Evolutionary conservation across 2,797 vertebrate genomes (phyloP).

Genomic region (Amblyopsis hoosieri): DNA sequence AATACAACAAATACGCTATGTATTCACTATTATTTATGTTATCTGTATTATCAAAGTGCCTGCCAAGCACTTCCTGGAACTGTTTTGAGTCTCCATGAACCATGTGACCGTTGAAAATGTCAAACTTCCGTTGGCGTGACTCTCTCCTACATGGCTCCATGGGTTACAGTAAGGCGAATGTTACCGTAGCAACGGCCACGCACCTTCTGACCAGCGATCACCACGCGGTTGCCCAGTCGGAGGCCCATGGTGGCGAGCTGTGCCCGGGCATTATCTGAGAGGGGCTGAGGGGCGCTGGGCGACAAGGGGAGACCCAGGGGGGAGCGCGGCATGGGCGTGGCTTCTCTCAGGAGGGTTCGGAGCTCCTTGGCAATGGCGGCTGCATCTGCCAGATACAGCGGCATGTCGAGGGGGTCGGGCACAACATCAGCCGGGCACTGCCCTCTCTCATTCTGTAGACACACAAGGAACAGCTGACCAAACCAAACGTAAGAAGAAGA

Average conservation of each 20-base stretch:
- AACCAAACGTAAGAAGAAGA: background rate
- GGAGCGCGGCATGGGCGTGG: slow-evolving; percentile 78
- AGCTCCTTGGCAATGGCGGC: slow-evolving; percentile 91
- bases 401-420: slow-evolving; percentile 93
- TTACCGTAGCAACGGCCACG: background rate
- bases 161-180: too few relatives aligned
- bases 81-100: too few relatives aligned
- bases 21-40: too few relatives aligned
- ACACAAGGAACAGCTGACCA: background rate
- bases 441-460: slow-evolving; percentile 89
- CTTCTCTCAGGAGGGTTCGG: slow-evolving; percentile 82
- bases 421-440: slow-evolving; percentile 90
- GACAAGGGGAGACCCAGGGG: slow-evolving; percentile 73
- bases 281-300: slow-evolving; percentile 52
- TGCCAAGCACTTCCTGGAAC: too few relatives aligned
- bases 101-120: too few relatives aligned
- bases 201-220: slow-evolving; percentile 98
- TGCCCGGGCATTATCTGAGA: slow-evolving; percentile 77
- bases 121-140: too few relatives aligned
- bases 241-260: slow-evolving; percentile 85
- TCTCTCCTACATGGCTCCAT: too few relatives aligned
- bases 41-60: too few relatives aligned
- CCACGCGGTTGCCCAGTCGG: slow-evolving; percentile 89
- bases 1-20: too few relatives aligned
- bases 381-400: slow-evolving; percentile 92